phyloP scores from a whole-genome alignment of 2,888 invertebrate genomes.

The Chloroclysta siterata region DNA sequence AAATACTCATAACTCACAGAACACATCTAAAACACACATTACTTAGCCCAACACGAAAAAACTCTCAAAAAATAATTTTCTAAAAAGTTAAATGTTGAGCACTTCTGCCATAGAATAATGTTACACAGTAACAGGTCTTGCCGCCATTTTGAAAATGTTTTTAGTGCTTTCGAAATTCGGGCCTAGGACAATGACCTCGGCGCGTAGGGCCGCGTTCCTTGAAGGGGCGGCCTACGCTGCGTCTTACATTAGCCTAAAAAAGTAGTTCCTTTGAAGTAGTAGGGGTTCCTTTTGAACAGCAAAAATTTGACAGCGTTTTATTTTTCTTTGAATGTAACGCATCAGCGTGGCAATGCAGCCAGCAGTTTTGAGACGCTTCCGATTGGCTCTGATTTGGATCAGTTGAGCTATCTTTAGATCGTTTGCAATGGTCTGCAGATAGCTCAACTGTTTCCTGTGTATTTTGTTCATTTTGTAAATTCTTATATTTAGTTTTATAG shows the following conservation, averaged over 20 bases:
- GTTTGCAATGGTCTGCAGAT: no score
- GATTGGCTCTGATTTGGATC: no score
- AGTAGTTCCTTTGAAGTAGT: constrained; percentile 9
- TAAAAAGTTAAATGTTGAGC: constrained; percentile 57
- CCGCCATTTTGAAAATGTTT: constrained; percentile 80
- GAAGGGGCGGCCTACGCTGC: constrained; percentile 37
- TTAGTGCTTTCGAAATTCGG: constrained; percentile 84
- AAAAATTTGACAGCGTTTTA: not conserved
- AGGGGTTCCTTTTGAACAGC: not conserved
- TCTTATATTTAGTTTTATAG: no score
- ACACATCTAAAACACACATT: constrained; percentile 38
- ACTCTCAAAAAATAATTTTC: constrained; percentile 34
- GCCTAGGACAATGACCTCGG: constrained; percentile 82
- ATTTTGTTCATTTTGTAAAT: no score
- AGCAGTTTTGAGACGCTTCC: no score
- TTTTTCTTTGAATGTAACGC: not conserved
- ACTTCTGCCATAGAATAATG: constrained; percentile 82
- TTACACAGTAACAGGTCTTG: constrained; percentile 82
- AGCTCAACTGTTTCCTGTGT: no score
- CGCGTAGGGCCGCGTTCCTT: constrained; percentile 45
- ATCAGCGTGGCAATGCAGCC: no score
- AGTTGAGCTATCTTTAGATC: no score
- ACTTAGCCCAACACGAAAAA: constrained; percentile 41
- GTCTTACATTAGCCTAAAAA: constrained; percentile 17
- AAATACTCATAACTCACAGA: constrained; percentile 35